Evolutionary conservation across 2,113 vertebrate species (phyloP).

Genomic region (Emydocephalus ijimae): DNA sequence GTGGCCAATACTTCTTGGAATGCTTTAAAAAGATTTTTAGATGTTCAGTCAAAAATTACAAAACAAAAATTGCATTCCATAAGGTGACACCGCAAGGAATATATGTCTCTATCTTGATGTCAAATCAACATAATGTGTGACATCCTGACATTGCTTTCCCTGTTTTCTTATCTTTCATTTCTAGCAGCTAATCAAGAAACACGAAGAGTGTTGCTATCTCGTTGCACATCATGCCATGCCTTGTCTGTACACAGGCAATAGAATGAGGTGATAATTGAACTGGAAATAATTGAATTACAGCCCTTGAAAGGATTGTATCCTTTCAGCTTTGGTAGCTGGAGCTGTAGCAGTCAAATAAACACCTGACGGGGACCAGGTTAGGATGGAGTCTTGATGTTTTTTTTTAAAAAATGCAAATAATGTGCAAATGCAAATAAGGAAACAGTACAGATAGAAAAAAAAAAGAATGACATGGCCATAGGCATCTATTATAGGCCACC

Average conservation of each 20-base stretch:
- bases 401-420: neutral
- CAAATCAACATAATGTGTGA: neutral
- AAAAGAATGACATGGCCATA: no score
- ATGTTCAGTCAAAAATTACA: neutral
- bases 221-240: neutral
- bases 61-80: neutral
- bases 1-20: neutral
- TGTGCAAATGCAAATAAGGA: neutral
- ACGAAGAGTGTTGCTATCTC: neutral
- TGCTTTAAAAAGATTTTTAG: neutral
- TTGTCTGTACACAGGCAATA: neutral
- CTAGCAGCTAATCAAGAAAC: neutral
- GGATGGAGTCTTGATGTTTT: neutral
- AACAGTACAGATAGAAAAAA: neutral
- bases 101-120: neutral
- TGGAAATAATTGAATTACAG: neutral
- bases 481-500: no score
- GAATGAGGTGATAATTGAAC: neutral
- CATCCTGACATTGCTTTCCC: neutral
- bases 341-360: neutral
- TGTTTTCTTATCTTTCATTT: neutral
- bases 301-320: neutral
- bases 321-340: neutral
- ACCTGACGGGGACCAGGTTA: neutral
- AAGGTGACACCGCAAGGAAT: neutral